These are phyloP conservation scores for Anolis sagrei DNA, from an alignment of 2,113 vertebrate species.

Conservation along the genomic window DNA sequence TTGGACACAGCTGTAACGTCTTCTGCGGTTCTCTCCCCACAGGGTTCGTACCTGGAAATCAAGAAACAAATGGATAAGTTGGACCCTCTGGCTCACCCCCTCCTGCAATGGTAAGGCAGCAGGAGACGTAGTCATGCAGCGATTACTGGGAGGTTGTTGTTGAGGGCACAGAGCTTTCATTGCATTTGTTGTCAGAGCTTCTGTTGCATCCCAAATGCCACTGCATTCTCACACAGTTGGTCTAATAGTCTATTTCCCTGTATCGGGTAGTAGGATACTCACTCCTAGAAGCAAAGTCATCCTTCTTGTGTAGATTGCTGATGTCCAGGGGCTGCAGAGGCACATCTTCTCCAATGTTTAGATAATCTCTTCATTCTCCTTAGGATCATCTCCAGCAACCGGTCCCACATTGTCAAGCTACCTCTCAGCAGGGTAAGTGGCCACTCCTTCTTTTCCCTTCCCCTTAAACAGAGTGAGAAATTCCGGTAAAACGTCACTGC, in stretches of 20 bases:
- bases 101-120: slow-evolving; percentile 90
- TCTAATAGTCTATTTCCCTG: background rate
- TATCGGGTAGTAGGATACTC: background rate
- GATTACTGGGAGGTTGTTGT: too few relatives aligned
- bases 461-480: background rate
- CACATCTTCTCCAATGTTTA: background rate
- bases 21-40: slow-evolving; percentile 29
- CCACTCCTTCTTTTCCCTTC: background rate
- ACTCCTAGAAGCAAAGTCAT: too few relatives aligned
- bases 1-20: background rate
- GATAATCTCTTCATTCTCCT: slow-evolving; percentile 37
- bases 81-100: slow-evolving; percentile 94
- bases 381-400: slow-evolving; percentile 99
- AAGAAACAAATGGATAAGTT: slow-evolving; percentile 99
- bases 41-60: slow-evolving; percentile 99
- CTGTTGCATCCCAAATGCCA: too few relatives aligned
- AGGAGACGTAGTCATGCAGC: background rate
- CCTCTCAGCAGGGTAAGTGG: slow-evolving; percentile 96
- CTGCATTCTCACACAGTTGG: background rate
- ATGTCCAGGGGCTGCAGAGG: background rate
- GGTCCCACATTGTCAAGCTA: slow-evolving; percentile 98
- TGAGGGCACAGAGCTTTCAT: background rate
- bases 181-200: background rate
- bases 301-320: too few relatives aligned
- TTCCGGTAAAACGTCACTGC: background rate